Evolutionary conservation across 2,113 vertebrate genomes (phyloP).

Genomic region (Accipiter cooperii): DNA sequence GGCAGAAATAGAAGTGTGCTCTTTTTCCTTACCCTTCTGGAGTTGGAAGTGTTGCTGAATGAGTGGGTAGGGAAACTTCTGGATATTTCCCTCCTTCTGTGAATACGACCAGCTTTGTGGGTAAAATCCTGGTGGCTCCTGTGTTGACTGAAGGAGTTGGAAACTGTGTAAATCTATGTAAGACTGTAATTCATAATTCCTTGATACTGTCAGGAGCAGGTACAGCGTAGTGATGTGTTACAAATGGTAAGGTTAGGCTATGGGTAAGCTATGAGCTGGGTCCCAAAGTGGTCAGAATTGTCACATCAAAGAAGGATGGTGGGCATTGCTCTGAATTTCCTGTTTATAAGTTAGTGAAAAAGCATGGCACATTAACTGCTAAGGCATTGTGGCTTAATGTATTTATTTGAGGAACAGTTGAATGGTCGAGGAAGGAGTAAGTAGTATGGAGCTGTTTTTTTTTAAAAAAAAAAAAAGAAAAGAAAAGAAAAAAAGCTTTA

Average conservation of each 20-base stretch:
- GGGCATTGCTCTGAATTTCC: background rate
- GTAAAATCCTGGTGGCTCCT: background rate
- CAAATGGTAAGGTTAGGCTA: background rate
- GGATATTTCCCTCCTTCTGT: background rate
- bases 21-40: background rate
- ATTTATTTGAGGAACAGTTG: background rate
- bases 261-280: background rate
- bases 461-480: background rate
- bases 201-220: background rate
- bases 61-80: background rate
- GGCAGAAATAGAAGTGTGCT: background rate
- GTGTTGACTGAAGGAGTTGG: background rate
- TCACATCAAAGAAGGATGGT: background rate
- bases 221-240: background rate
- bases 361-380: background rate
- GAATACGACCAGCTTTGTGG: background rate
- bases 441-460: background rate
- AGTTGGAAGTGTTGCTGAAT: background rate
- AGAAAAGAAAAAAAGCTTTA: background rate
- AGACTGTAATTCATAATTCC: background rate
- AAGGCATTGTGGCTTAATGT: background rate
- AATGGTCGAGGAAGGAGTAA: background rate
- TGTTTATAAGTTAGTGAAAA: background rate
- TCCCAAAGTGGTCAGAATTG: background rate
- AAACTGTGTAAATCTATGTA: background rate